Base-by-base conservation (phyloP, 1,140 invertebrate genomes). In the Neotoxoptera formosana region DNA sequence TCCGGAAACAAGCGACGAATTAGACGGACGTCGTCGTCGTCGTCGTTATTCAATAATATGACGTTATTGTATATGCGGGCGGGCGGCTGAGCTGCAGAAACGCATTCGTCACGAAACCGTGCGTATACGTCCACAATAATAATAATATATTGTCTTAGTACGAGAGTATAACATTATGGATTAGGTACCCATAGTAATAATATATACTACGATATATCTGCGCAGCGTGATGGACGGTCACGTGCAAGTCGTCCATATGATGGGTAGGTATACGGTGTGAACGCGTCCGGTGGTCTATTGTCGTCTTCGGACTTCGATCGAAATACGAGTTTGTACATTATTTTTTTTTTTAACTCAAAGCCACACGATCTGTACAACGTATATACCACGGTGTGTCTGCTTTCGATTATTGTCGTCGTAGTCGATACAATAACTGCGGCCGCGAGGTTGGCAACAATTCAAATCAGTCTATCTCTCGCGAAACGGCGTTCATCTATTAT, bases 221-320 rank as follows among this genome's bases (percentile, higher is more conserved):
- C 1, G 14, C 17, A n/a, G 14, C 30, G 60, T 76, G 60, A 76
- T 76, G 60, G 60, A 76, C 60, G 30, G 14, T 14, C 60, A 30
- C 11, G n/a, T 76, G 14, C 30, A 14, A n/a, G 14, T 76, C 60
- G 60, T n/a, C 30, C 60, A n/a, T n/a, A n/a, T n/a, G 60, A 67
- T 67, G 60, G 60, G 2, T 51, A 51, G 1, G 0, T 1, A 4
- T 67, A 17, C 60, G 60, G 60, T 76, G 60, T 76, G 60, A 76
- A 76, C 60, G 60, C 60, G 30, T 76, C 60, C 60, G 60, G 60
- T 76, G 60, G 60, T 76, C 60, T 76, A 76, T 76, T n/a, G n/a
- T 76, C 30, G 60, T 34, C n/a, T 34, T n/a, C 60, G 4, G 60
- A 17, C n/a, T 34, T n/a, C 60, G 4, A 30, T n/a, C 60, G 30